phyloP scores from a whole-genome alignment of 2,113 vertebrate genomes.

The Monopterus albus region DNA sequence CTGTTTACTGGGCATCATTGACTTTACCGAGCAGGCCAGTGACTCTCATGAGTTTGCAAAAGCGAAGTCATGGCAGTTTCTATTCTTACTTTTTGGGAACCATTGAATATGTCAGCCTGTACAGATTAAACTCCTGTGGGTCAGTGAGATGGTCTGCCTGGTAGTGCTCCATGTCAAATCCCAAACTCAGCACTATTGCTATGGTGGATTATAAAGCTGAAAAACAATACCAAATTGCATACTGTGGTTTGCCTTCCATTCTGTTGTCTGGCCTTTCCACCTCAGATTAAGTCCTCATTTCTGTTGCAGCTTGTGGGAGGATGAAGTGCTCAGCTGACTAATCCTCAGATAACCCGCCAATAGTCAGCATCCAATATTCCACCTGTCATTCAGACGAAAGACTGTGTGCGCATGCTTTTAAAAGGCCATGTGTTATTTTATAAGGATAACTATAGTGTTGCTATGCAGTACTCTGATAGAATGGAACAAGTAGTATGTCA shows the following conservation, averaged over 20 bases:
- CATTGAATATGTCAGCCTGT: conserved; percentile 11
- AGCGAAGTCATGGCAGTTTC: conserved; percentile 26
- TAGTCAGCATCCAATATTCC: conserved; percentile 65
- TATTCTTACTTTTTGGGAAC: conserved; percentile 15
- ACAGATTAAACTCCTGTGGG: conserved; percentile 18
- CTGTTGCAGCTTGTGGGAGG: conserved; percentile 65
- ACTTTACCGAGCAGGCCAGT: neutral
- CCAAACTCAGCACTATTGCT: conserved; percentile 9
- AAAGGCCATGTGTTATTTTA: conserved; percentile 4
- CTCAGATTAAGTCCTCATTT: conserved; percentile 71
- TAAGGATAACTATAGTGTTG: neutral
- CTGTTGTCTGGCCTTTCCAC: conserved; percentile 34
- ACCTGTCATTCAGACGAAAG: conserved; percentile 60
- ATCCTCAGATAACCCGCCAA: conserved; percentile 73
- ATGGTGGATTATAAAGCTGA: conserved; percentile 35
- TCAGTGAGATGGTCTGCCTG: conserved; percentile 20
- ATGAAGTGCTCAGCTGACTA: conserved; percentile 68
- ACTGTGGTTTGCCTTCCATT: conserved; percentile 31
- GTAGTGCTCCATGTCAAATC: neutral
- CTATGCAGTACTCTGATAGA: neutral
- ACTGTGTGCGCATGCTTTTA: neutral
- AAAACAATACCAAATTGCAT: conserved; percentile 42
- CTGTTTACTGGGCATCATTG: neutral
- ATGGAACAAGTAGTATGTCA: conserved; percentile 1
- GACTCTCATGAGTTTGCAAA: conserved; percentile 14